A percentile compares a stretch with the other conserved stretches of the same genome.
Evolutionary conservation across 2,797 vertebrate species (phyloP).

Genomic region (Borostomias antarcticus): DNA sequence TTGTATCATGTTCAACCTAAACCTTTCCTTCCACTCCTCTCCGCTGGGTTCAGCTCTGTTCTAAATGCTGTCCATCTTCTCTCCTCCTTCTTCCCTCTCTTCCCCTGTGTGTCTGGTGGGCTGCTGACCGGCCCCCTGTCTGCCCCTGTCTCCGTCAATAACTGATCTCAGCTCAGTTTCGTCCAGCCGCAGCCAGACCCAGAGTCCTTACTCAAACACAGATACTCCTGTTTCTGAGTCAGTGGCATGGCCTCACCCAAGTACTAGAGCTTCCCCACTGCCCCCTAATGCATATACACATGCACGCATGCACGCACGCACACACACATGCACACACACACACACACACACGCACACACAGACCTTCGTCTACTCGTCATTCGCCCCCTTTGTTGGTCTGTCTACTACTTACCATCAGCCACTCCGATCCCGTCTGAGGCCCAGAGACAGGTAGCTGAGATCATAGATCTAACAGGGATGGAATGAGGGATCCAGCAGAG

Average conservation of each 20-base stretch:
- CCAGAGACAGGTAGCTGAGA: constrained; percentile 8
- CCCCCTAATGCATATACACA: not conserved
- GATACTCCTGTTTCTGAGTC: constrained; percentile 81
- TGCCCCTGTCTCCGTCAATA: constrained; percentile 43
- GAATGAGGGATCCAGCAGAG: not conserved
- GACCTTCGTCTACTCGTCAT: not conserved
- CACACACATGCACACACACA: not conserved
- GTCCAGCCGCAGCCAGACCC: constrained; percentile 76
- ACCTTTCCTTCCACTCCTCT: constrained; percentile 26
- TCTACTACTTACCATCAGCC: constrained; percentile 50
- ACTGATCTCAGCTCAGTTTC: constrained; percentile 78
- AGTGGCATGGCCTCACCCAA: constrained; percentile 50
- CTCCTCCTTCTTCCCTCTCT: constrained; percentile 40
- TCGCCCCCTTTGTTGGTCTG: constrained; percentile 19
- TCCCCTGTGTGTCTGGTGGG: constrained; percentile 39
- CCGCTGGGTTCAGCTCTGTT: constrained; percentile 40
- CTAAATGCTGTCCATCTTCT: constrained; percentile 54
- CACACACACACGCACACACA: not conserved
- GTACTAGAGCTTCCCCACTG: constrained; percentile 48
- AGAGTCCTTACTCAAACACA: constrained; percentile 77
- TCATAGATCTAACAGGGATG: constrained; percentile 1
- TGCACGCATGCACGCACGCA: not conserved
- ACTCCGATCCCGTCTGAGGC: constrained; percentile 31
- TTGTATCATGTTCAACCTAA: constrained; percentile 1
- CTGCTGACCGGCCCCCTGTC: constrained; percentile 16